These are phyloP conservation scores for Aldabrachelys gigantea DNA, from an alignment of 2,113 vertebrate species.

Conservation along the genomic window DNA sequence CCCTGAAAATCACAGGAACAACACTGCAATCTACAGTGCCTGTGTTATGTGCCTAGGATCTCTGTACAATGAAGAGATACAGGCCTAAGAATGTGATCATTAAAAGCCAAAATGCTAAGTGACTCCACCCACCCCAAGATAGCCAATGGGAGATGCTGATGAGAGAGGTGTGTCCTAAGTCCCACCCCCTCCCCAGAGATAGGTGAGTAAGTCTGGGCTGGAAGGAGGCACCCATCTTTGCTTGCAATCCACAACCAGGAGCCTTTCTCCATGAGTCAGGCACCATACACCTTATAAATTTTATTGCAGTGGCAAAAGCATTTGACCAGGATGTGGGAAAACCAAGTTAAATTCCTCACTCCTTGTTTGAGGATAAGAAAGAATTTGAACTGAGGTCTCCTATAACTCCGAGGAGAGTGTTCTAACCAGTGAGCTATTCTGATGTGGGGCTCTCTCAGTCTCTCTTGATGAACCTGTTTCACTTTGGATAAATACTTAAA, in stretches of 20 bases:
- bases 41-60: neutral
- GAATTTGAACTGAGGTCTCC: no score
- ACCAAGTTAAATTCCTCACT: no score
- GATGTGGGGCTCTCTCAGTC: no score
- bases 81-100: neutral
- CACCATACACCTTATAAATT: neutral
- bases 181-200: neutral
- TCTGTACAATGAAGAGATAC: neutral
- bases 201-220: no score
- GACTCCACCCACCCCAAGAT: neutral
- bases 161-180: neutral
- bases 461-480: no score
- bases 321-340: no score
- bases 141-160: neutral
- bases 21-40: neutral
- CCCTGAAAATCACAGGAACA: neutral
- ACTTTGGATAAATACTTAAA: no score
- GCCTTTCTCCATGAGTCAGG: neutral
- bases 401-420: no score
- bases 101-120: neutral
- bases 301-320: no score
- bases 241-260: neutral
- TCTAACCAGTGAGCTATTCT: no score
- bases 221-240: no score
- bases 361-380: no score